A percentile compares a stretch with the other conserved stretches of the same genome.
Evolutionary conservation across 2,113 vertebrate species (phyloP).

Genomic region (Probosciger aterrimus): DNA sequence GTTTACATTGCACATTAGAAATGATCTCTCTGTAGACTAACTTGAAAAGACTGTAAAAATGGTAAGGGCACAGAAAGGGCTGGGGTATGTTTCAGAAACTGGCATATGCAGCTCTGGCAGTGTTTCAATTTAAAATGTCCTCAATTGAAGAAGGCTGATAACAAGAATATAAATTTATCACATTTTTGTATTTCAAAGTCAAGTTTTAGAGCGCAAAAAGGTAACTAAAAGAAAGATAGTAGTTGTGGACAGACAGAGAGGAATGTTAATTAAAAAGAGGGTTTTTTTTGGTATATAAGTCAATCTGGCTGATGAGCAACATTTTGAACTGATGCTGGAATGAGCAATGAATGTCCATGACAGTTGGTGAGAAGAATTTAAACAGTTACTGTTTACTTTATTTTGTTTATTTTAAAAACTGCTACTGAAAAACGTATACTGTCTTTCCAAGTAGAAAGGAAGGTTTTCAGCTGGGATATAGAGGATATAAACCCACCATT

Average conservation of each 20-base stretch:
- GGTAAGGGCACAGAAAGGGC: not conserved
- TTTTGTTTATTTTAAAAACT: not conserved
- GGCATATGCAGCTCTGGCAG: not conserved
- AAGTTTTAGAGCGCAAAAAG: not conserved
- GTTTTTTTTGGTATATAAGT: accelerated
- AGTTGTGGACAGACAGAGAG: not conserved
- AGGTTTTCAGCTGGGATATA: not conserved
- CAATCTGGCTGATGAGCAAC: not conserved
- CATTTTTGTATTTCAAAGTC: not conserved
- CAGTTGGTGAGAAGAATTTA: not conserved
- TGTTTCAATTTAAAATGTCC: not conserved
- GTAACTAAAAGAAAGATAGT: not conserved
- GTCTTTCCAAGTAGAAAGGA: not conserved
- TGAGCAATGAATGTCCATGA: not conserved
- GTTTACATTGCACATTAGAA: not conserved
- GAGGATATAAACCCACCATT: not conserved
- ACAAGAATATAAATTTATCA: not conserved
- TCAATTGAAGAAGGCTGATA: not conserved
- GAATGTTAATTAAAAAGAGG: not conserved
- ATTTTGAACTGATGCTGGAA: not conserved
- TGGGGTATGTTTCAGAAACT: not conserved
- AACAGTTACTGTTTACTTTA: not conserved
- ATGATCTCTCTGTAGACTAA: not conserved
- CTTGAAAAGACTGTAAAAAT: not conserved
- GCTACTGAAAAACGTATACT: not conserved